Base-by-base conservation (phyloP, 1,140 invertebrate genomes). In the Ceratina australensis region DNA sequence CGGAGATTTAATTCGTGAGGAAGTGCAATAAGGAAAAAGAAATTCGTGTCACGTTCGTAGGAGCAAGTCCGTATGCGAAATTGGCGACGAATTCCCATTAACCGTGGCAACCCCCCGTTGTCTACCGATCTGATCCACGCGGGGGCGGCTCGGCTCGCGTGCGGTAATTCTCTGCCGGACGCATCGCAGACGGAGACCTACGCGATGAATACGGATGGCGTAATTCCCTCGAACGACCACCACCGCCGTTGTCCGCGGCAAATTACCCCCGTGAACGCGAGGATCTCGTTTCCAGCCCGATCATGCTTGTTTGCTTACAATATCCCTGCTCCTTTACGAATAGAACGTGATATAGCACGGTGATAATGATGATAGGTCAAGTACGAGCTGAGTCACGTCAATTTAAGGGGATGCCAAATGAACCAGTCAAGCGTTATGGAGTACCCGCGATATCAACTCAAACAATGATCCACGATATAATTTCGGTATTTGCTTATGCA, bases 21-120 rank as follows among this genome's bases (percentile, higher is more conserved):
- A 3, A 42, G 33, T 42, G 33, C 33, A 42, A 7, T 42, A 42
- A 42, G 69, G 65, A 79, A 67, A 73, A 16, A 20, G 16, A 52
- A 22, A 84, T 83, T 84, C 83, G 26, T 22, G 68, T 69, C 83
- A 84, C 83, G 83, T 84, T 69, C 57, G 26, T 28, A 56, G 77
- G 61, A 71, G 80, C 82, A 71, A 72, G 66, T 74, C 57, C 60
- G 73, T 81, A 73, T 61, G 59, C 69, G 71, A 81, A 83, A 84
- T 84, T 84, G 82, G 54, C 72, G 66, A 49, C 78, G 68, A 78
- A 79, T 82, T 79, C 80, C 71, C 71, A 84, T 84, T 84, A 84
- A 67, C 50, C 56, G 13, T 24, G 20, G 13, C 56, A 42, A 42
- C 57, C 28, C 16, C 66, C 54, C 56, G 64, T 79, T 56, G 33